Evolutionary conservation across 2,797 vertebrate genomes (phyloP), one percentile per base, ranked within the genome.

Genomic region (Tachyglossus aculeatus): DNA sequence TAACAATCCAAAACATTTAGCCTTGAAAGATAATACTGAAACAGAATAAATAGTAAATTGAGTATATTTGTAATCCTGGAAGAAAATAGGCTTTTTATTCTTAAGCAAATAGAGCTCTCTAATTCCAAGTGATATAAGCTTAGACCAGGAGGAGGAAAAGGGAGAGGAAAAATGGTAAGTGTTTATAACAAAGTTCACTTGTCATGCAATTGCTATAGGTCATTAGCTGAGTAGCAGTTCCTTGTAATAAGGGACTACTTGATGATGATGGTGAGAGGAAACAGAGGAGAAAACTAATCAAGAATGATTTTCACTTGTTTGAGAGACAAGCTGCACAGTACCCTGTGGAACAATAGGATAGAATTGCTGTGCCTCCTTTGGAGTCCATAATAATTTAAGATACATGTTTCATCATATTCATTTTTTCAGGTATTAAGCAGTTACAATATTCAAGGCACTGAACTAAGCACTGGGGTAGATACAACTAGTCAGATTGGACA

Each of bases 321-420:
- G 22, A 0, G 45, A 25, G 0, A 62, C 18, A 25, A 25, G 15
- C 25, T 60, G 75, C 50, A 44, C 41, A 22, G 15, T 44, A n/a
- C n/a, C 7, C 7, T 36, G 48, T 78, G n/a, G 24, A 83, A 65
- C 66, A 67, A 58, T 16, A 80, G 67, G 54, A 59, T n/a, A 74
- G 13, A 44, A 55, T 37, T n/a, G n/a, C n/a, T n/a, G 16, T 19
- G 27, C 5, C 38, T 32, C n/a, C 55, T 40, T 59, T 53, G 14
- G 5, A 22, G 24, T 12, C 33, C 29, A 19, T n/a, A n/a, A n/a
- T n/a, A n/a, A n/a, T n/a, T n/a, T n/a, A n/a, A n/a, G n/a, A n/a
- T n/a, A n/a, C n/a, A n/a, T n/a, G n/a, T n/a, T n/a, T n/a, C n/a
- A n/a, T n/a, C n/a, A n/a, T n/a, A n/a, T n/a, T n/a, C n/a, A n/a